Evolutionary conservation across 1,140 invertebrate genomes (phyloP).

Genomic region (Eriocheir sinensis): DNA sequence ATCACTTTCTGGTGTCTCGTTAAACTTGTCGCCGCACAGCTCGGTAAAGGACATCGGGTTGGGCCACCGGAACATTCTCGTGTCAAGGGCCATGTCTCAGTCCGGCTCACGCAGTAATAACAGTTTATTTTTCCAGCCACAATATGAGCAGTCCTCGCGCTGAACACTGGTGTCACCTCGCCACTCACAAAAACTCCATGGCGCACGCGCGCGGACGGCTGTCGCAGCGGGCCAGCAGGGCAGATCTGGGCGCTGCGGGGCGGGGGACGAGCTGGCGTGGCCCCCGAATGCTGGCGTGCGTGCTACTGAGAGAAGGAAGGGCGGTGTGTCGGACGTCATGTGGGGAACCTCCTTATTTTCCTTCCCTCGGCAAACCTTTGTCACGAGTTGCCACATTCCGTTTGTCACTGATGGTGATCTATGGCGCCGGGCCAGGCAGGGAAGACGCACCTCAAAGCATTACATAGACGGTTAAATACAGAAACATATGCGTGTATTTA

Average conservation of each 20-base stretch:
- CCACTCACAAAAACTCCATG: neutral
- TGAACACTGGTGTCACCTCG: neutral
- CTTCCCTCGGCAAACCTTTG: constrained; percentile 52
- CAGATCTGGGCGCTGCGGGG: constrained; percentile 7
- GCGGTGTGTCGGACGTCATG: constrained; percentile 26
- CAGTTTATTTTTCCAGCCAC: neutral
- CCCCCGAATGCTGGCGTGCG: constrained; percentile 60
- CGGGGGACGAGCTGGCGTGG: constrained; percentile 34
- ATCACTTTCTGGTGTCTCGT: constrained; percentile 58
- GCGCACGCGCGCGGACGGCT: neutral
- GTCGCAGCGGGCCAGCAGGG: neutral
- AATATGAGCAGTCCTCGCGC: neutral
- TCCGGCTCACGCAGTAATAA: neutral
- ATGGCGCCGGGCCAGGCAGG: neutral
- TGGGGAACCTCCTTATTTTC: constrained; percentile 60
- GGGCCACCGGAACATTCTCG: constrained; percentile 60
- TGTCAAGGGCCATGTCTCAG: constrained; percentile 55
- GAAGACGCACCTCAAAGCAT: neutral
- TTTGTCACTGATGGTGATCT: neutral
- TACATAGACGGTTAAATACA: no score
- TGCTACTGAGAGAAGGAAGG: constrained; percentile 60
- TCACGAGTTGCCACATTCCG: constrained; percentile 54
- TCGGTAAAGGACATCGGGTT: constrained; percentile 61
- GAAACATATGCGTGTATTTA: no score
- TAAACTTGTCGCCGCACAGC: constrained; percentile 60